Conservation (phyloP, 2,113 vertebrate species). For the Calypte anna region DNA sequence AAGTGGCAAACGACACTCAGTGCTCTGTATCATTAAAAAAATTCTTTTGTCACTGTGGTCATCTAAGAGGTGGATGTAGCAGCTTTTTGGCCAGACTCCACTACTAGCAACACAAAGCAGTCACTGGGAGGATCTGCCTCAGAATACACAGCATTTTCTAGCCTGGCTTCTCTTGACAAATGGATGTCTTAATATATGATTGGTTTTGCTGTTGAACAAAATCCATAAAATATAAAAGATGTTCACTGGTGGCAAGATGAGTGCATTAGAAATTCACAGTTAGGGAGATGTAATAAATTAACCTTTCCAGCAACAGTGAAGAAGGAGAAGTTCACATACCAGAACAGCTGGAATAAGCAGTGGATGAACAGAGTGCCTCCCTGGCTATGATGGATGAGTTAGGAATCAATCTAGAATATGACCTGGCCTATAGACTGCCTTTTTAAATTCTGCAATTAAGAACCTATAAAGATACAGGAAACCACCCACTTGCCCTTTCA, state of each 20-base stretch:
- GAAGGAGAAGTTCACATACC: not conserved
- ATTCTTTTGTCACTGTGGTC: slow-evolving; percentile 10
- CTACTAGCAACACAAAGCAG: not conserved
- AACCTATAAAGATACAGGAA: not conserved
- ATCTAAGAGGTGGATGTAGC: not conserved
- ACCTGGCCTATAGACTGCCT: not conserved
- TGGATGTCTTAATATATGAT: not conserved
- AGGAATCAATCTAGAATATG: not conserved
- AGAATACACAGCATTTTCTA: not conserved
- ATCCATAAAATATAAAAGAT: not conserved
- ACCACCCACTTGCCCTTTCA: not conserved
- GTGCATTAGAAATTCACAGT: not conserved
- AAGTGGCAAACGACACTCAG: not conserved
- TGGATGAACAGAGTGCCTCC: not conserved
- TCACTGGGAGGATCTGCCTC: not conserved
- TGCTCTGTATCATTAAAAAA: not conserved
- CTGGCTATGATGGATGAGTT: not conserved
- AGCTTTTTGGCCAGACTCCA: not conserved
- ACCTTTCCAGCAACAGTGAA: not conserved
- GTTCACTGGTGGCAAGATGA: not conserved
- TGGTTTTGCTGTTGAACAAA: not conserved
- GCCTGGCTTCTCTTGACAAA: not conserved
- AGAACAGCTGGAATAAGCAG: not conserved
- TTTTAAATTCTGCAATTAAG: not conserved
- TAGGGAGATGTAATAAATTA: not conserved